These are phyloP conservation scores for Drosophila bocki DNA, from an alignment of 1,140 invertebrate species.

Conservation along the genomic window DNA sequence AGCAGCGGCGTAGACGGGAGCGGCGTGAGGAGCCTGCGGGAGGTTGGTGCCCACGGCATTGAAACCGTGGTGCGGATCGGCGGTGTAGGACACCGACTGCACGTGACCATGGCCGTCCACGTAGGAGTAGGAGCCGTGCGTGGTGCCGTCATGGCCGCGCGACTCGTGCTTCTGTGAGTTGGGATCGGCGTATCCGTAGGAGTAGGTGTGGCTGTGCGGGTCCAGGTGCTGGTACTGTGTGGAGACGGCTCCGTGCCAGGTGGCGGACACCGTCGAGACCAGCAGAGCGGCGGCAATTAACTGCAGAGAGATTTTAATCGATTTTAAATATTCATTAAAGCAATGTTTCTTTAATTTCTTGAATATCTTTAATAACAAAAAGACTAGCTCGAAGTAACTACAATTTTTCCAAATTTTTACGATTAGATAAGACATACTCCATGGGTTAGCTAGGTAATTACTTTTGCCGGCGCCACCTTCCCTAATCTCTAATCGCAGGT, in stretches of 20 bases:
- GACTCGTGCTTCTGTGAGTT: slow-evolving; percentile 89
- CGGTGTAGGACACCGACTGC: slow-evolving; percentile 89
- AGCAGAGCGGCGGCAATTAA: slow-evolving; percentile 77
- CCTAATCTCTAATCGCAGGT: slow-evolving; percentile 21
- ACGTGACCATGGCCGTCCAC: slow-evolving; percentile 89
- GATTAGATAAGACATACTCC: slow-evolving; percentile 4
- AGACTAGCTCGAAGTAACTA: neutral
- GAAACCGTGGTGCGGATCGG: slow-evolving; percentile 89
- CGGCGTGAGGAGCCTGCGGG: slow-evolving; percentile 85
- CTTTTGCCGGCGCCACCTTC: slow-evolving; percentile 11
- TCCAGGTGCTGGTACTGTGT: slow-evolving; percentile 88
- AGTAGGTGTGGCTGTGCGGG: slow-evolving; percentile 87
- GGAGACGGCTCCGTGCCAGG: slow-evolving; percentile 83
- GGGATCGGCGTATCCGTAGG: slow-evolving; percentile 89
- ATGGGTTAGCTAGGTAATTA: slow-evolving; percentile 42
- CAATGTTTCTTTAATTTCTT: neutral
- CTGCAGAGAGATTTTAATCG: slow-evolving; percentile 33
- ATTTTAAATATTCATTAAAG: neutral
- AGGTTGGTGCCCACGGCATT: slow-evolving; percentile 88
- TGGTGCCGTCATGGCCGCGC: slow-evolving; percentile 88
- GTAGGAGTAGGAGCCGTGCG: slow-evolving; percentile 89
- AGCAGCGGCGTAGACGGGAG: slow-evolving; percentile 66
- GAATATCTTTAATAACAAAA: no score
- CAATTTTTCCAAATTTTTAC: neutral
- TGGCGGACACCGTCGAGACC: slow-evolving; percentile 77